Conservation (phyloP, 64 coral and sea anemone species). For the Exaiptasia diaphana region DNA sequence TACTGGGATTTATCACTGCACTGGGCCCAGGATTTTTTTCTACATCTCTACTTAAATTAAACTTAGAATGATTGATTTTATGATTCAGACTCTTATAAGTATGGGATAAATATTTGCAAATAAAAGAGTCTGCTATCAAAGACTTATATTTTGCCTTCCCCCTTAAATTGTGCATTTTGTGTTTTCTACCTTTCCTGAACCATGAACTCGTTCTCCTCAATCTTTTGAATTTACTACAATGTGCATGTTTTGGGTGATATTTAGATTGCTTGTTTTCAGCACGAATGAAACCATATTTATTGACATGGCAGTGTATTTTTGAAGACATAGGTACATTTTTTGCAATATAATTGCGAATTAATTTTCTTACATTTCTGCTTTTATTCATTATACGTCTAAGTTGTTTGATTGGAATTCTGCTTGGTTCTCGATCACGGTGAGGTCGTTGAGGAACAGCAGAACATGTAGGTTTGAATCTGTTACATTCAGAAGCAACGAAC, state of each 20-base stretch:
- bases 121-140: no score
- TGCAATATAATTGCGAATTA: no score
- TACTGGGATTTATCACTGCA: slow-evolving; percentile 3
- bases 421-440: no score
- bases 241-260: not conserved
- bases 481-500: not conserved
- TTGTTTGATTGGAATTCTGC: no score
- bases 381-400: no score
- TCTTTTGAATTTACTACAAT: slow-evolving; percentile 32
- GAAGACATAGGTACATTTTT: no score
- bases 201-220: not conserved
- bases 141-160: no score
- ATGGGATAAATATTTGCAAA: slow-evolving; percentile 3
- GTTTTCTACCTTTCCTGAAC: not conserved
- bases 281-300: not conserved
- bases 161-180: not conserved
- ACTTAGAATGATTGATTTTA: slow-evolving; percentile 25
- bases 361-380: no score
- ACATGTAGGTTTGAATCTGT: no score
- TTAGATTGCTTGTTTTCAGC: no score
- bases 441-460: no score
- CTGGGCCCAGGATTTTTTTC: slow-evolving; percentile 40
- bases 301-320: no score
- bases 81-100: slow-evolving; percentile 39
- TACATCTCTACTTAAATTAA: slow-evolving; percentile 29